Evolutionary conservation across 37 sponge, comb jelly and placozoan genomes (phyloP).

Genomic region (Beroe ovata): DNA sequence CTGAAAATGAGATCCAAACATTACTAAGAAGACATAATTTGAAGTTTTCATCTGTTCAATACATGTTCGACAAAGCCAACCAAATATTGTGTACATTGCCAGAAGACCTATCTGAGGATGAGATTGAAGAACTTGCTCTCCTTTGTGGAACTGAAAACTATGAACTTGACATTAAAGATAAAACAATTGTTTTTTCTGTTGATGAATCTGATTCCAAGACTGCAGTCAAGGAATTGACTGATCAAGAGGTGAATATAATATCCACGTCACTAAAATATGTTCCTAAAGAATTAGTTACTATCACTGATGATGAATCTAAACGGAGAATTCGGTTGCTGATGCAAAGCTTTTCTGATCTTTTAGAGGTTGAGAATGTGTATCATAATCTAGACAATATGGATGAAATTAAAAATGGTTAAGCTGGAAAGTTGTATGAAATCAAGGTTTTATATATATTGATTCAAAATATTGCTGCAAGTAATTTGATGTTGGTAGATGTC

Average conservation of each 20-base stretch:
- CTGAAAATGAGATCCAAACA: conserved; percentile 37
- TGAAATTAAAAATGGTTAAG: conserved; percentile 20
- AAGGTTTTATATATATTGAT: no score
- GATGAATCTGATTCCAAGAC: neutral
- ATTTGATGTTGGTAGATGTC: no score
- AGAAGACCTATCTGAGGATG: conserved; percentile 16
- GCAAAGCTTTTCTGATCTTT: neutral
- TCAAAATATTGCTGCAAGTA: no score
- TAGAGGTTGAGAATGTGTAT: conserved; percentile 6
- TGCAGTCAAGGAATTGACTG: neutral
- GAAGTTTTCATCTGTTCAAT: neutral
- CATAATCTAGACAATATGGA: conserved; percentile 56
- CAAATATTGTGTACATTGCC: neutral
- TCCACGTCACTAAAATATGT: neutral
- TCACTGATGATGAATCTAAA: neutral
- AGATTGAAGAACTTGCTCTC: conserved; percentile 55
- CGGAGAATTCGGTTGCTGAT: neutral
- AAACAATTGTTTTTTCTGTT: neutral
- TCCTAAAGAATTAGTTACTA: neutral
- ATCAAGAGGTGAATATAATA: neutral
- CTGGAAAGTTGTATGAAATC: no score
- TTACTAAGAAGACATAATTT: conserved; percentile 29
- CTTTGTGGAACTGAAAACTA: conserved; percentile 55
- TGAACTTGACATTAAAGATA: neutral
- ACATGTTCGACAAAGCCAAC: neutral